A percentile compares a stretch with the other conserved stretches of the same genome.
These are phyloP conservation scores for Gastracanthus pulcherrimus DNA, from an alignment of 2,888 invertebrate species.

Conservation along the genomic window DNA sequence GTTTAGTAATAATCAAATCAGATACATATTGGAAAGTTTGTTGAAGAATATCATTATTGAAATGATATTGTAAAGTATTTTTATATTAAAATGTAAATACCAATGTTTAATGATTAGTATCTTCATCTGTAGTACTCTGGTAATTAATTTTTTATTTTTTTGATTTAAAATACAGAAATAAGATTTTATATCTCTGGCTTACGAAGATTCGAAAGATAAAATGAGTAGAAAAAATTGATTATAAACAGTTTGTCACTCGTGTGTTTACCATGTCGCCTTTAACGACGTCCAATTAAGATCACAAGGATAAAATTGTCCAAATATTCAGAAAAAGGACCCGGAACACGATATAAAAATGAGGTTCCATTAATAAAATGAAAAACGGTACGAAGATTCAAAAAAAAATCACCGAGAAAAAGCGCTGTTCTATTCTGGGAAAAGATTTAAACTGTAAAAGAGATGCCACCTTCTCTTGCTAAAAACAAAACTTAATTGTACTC, in stretches of 20 bases:
- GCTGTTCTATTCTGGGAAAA: constrained; percentile 46
- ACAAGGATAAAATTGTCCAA: constrained; percentile 52
- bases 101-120: neutral
- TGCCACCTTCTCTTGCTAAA: constrained; percentile 23
- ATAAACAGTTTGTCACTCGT: constrained; percentile 38
- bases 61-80: neutral
- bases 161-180: neutral
- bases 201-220: constrained; percentile 24
- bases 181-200: neutral
- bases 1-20: no score
- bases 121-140: neutral
- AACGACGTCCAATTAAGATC: constrained; percentile 55
- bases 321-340: constrained; percentile 50
- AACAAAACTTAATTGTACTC: constrained; percentile 44
- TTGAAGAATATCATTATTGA: no score
- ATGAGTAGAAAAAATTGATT: constrained; percentile 48
- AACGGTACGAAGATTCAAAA: constrained; percentile 26
- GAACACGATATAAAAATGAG: constrained; percentile 49
- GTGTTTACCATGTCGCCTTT: constrained; percentile 43
- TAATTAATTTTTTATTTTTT: neutral
- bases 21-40: no score
- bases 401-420: neutral
- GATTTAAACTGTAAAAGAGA: constrained; percentile 15
- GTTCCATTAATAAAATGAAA: constrained; percentile 44
- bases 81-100: neutral